Conservation (phyloP, 2,888 invertebrate species). For the Oeneis ivallda region DNA sequence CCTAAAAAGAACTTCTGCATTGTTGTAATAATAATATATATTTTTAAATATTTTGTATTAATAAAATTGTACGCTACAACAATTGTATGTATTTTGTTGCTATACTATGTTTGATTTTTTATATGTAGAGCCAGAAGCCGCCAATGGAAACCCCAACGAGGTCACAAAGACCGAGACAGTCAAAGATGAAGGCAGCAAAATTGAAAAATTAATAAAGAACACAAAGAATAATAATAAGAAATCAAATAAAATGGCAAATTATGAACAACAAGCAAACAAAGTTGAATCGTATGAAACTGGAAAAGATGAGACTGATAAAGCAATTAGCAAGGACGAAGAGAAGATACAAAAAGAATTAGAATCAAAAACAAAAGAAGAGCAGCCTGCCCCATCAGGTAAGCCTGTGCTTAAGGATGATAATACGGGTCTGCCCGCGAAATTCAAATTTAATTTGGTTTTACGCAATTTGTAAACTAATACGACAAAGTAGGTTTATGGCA, state of each 20-base stretch:
- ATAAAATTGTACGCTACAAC: too few relatives aligned
- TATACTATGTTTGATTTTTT: not conserved
- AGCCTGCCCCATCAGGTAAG: conserved; percentile 32
- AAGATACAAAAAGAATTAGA: conserved; percentile 35
- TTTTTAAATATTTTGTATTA: too few relatives aligned
- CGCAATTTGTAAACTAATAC: too few relatives aligned
- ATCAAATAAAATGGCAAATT: conserved; percentile 59
- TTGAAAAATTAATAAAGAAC: conserved; percentile 69
- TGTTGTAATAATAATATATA: too few relatives aligned
- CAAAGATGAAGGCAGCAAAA: conserved; percentile 71
- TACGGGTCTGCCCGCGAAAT: too few relatives aligned
- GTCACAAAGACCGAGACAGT: conserved; percentile 57
- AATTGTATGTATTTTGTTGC: too few relatives aligned
- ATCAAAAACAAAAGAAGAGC: conserved; percentile 42
- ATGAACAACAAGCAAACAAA: conserved; percentile 54
- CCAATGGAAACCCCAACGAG: conserved; percentile 69
- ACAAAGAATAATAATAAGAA: conserved; percentile 66
- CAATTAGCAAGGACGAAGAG: conserved; percentile 59
- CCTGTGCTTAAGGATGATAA: conserved; percentile 24
- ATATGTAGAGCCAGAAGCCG: conserved; percentile 64
- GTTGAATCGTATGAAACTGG: conserved; percentile 71
- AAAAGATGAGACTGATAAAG: conserved; percentile 78
- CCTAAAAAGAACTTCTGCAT: too few relatives aligned
- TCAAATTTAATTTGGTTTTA: too few relatives aligned
- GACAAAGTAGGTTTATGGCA: too few relatives aligned